A percentile compares a stretch with the other conserved stretches of the same genome.
Evolutionary conservation across 2,797 vertebrate genomes (phyloP).

Genomic region (Characodon lateralis): DNA sequence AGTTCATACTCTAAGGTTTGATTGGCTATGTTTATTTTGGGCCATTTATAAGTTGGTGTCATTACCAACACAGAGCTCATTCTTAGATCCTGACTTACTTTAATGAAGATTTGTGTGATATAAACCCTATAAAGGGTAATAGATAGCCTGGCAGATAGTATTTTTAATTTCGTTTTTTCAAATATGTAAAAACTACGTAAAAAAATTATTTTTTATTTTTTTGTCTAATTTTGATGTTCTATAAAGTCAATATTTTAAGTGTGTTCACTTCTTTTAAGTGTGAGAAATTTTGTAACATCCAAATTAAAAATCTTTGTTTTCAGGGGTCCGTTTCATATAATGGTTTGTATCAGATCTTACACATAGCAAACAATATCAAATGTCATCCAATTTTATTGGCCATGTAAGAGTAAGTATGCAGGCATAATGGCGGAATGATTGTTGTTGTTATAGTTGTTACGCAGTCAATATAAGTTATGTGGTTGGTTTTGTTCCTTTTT

Average conservation of each 20-base stretch:
- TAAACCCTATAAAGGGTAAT: not conserved
- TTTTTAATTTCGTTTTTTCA: not conserved
- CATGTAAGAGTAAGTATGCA: not conserved
- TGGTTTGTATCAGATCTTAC: not conserved
- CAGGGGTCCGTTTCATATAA: not conserved
- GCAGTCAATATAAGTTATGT: not conserved
- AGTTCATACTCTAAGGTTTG: not conserved
- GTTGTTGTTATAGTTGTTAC: not conserved
- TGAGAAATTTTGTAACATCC: not conserved
- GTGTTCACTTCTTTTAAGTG: not conserved
- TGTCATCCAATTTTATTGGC: not conserved
- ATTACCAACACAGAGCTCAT: not conserved
- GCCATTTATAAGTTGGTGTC: not conserved
- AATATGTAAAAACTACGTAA: too few relatives aligned
- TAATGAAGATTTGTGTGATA: conserved; percentile 1
- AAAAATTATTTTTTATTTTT: too few relatives aligned
- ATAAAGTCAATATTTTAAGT: not conserved
- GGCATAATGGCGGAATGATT: too few relatives aligned
- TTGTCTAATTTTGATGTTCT: not conserved
- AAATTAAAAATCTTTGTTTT: not conserved
- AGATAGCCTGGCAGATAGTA: not conserved
- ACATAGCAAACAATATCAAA: not conserved
- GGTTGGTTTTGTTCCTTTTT: conserved; percentile 22
- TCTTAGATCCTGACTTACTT: not conserved
- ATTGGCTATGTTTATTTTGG: not conserved